Base-by-base conservation (phyloP, 2,888 invertebrate species). In the Choreutis nemorana region DNA sequence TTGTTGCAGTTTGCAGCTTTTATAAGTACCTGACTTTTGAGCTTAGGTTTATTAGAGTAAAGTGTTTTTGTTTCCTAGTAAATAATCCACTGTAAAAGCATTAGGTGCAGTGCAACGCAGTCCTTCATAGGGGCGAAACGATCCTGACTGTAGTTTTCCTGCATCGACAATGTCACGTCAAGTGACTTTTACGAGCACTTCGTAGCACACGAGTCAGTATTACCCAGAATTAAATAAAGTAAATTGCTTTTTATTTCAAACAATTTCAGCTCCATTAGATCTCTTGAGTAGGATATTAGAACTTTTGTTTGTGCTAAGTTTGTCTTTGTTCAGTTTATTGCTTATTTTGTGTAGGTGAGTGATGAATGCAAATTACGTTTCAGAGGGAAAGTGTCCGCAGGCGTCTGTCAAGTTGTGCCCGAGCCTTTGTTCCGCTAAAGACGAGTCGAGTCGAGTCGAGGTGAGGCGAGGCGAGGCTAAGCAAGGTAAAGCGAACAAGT, bases 281-380 rank as follows among this genome's bases (percentile, higher is more conserved):
- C n/a, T n/a, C n/a, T n/a, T n/a, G n/a, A n/a, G n/a, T 29, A 30
- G 10, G 28, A 31, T 26, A n/a, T 36, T 33, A 28, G 30, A 23
- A 14, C 24, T 23, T 9, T 34, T 31, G 20, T 35, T 33, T 34
- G 30, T 23, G n/a, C 29, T 32, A 23, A 26, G 15, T 8, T 30
- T 32, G 7, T 28, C 21, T 28, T 28, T n/a, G n/a, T n/a, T n/a
- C n/a, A n/a, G n/a, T n/a, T n/a, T n/a, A n/a, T n/a, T n/a, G n/a
- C n/a, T n/a, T n/a, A n/a, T n/a, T n/a, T n/a, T n/a, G n/a, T n/a
- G n/a, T n/a, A n/a, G n/a, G n/a, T n/a, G 44, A 49, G 52, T 60
- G 64, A 65, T 65, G 45, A 64, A 67, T 70, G 67, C 59, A 65
- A 67, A 70, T 66, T 66, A 57, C 61, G 59, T 68, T 66, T 65